A percentile compares a stretch with the other conserved stretches of the same genome.
Conservation (phyloP, 2,888 invertebrate species). For the Agrilus cyanescens region DNA sequence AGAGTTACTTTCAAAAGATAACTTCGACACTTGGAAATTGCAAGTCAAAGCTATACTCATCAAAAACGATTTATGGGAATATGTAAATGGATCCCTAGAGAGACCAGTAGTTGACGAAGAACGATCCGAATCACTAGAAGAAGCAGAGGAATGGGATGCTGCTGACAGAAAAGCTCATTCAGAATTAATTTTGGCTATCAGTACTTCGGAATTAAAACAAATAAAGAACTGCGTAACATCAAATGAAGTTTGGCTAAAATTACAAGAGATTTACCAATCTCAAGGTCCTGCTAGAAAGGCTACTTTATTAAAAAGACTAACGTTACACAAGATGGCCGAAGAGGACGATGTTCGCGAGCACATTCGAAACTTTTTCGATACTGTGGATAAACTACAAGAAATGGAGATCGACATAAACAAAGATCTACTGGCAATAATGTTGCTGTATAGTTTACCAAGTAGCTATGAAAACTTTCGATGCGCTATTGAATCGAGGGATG, state of each 20-base stretch:
- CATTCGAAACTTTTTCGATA: constrained; percentile 25
- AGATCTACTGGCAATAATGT: constrained; percentile 20
- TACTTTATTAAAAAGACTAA: constrained; percentile 28
- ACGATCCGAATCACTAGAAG: background rate
- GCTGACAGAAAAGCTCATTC: constrained; percentile 13
- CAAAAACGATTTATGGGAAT: background rate
- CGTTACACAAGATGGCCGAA: constrained; percentile 25
- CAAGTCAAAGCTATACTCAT: background rate
- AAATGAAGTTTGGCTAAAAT: constrained; percentile 27
- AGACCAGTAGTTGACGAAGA: constrained; percentile 1
- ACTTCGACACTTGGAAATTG: background rate
- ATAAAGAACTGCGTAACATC: constrained; percentile 24
- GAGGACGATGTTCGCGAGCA: constrained; percentile 25
- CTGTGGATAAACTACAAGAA: constrained; percentile 26
- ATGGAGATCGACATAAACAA: constrained; percentile 18
- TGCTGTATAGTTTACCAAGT: constrained; percentile 23
- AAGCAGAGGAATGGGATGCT: background rate
- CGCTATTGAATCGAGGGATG: constrained; percentile 26
- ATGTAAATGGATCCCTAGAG: background rate
- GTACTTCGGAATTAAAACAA: constrained; percentile 23
- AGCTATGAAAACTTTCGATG: constrained; percentile 24
- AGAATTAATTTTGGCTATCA: constrained; percentile 17
- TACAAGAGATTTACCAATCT: constrained; percentile 27
- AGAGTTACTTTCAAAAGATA: background rate
- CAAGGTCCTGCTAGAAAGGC: constrained; percentile 31